These are phyloP conservation scores for Idaea straminata DNA, from an alignment of 2,888 invertebrate genomes.

Conservation along the genomic window DNA sequence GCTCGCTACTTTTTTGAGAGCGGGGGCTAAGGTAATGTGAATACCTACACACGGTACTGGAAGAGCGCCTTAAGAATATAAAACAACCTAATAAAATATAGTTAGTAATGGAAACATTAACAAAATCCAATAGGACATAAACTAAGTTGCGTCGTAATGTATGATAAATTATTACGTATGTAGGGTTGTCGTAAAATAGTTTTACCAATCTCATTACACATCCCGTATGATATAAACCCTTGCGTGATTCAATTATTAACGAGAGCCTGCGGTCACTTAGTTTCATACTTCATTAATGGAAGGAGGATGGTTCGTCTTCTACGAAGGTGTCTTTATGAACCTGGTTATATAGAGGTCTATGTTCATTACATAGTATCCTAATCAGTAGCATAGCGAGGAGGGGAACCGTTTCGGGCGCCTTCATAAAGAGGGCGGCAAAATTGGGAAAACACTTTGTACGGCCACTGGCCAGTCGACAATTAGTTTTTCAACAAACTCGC, in stretches of 20 bases:
- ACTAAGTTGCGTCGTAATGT: background rate
- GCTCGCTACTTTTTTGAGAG: too few species aligned
- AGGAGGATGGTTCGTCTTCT: constrained; percentile 14
- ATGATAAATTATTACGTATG: constrained; percentile 29
- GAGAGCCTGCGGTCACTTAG: constrained; percentile 46
- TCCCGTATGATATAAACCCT: constrained; percentile 40
- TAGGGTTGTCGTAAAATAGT: constrained; percentile 38
- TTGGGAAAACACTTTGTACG: too few species aligned
- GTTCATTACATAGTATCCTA: background rate
- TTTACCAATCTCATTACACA: constrained; percentile 39
- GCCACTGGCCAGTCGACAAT: too few species aligned
- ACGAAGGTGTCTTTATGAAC: constrained; percentile 35
- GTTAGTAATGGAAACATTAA: background rate
- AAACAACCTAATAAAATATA: background rate
- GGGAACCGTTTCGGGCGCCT: too few species aligned
- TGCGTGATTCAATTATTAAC: constrained; percentile 48
- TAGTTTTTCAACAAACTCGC: too few species aligned
- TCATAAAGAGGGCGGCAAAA: too few species aligned
- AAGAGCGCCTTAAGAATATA: background rate
- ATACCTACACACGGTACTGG: too few species aligned
- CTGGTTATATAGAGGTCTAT: background rate
- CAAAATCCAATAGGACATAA: constrained; percentile 1
- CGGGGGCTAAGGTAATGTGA: too few species aligned
- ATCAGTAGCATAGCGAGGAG: too few species aligned
- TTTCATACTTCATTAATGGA: constrained; percentile 33